These are phyloP conservation scores for Furcifer pardalis DNA, from an alignment of 2,797 vertebrate genomes.

Conservation along the genomic window DNA sequence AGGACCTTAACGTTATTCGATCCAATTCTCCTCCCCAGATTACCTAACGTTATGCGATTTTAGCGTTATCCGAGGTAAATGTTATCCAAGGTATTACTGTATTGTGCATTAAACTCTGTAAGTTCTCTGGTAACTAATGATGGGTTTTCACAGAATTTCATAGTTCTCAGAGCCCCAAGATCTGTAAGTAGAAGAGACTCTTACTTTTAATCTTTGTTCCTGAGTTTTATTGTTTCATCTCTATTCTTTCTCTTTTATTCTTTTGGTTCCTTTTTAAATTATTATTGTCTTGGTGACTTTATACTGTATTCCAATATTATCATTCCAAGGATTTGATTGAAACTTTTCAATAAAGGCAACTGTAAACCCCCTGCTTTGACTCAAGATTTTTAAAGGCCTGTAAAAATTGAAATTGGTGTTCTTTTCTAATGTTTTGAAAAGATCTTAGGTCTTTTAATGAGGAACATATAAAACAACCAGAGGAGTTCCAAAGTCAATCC, in stretches of 20 bases:
- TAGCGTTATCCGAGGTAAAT: too few species aligned
- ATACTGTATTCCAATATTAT: slow-evolving; percentile 35
- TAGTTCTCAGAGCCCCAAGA: not conserved
- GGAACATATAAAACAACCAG: slow-evolving; percentile 48
- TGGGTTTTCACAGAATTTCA: not conserved
- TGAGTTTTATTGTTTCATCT: not conserved
- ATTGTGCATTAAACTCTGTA: not conserved
- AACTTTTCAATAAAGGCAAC: slow-evolving; percentile 24
- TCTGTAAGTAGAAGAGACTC: not conserved
- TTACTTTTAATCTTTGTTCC: slow-evolving; percentile 27
- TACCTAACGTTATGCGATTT: too few species aligned
- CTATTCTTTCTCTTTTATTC: not conserved
- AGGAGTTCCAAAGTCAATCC: slow-evolving; percentile 27
- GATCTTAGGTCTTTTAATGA: slow-evolving; percentile 47
- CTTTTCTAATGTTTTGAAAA: slow-evolving; percentile 49
- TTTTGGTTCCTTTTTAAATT: not conserved
- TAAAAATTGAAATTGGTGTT: slow-evolving; percentile 50
- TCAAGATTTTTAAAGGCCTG: slow-evolving; percentile 49
- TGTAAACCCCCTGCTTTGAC: slow-evolving; percentile 28
- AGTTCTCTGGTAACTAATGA: not conserved
- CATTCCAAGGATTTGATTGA: slow-evolving; percentile 42
- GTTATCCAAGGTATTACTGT: too few species aligned
- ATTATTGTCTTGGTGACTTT: not conserved
- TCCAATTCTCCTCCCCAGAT: too few species aligned
- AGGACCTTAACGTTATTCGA: too few species aligned